These are phyloP conservation scores for Thera obeliscata DNA, from an alignment of 2,888 invertebrate species.

Conservation along the genomic window DNA sequence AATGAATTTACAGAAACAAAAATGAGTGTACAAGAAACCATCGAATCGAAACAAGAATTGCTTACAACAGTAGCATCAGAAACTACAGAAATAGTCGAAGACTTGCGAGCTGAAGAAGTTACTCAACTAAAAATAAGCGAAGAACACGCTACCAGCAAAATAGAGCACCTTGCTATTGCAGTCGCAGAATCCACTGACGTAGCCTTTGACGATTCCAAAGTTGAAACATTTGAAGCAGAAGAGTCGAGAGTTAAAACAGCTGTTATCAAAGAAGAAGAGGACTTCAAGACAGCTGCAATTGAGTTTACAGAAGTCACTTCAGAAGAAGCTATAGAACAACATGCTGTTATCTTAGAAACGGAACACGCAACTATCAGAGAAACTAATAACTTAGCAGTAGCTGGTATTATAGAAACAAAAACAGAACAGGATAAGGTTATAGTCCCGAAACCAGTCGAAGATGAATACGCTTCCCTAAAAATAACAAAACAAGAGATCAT, in stretches of 20 bases:
- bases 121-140: slow-evolving; percentile 30
- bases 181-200: slow-evolving; percentile 42
- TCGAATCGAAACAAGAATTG: slow-evolving; percentile 36
- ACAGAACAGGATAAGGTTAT: slow-evolving; percentile 34
- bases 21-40: slow-evolving; percentile 27
- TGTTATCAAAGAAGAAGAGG: slow-evolving; percentile 34
- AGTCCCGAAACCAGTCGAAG: slow-evolving; percentile 30
- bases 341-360: slow-evolving; percentile 23
- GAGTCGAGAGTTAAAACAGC: slow-evolving; percentile 34
- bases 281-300: slow-evolving; percentile 37
- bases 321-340: slow-evolving; percentile 38
- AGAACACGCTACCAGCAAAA: slow-evolving; percentile 33
- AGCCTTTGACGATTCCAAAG: slow-evolving; percentile 37
- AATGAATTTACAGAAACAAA: slow-evolving; percentile 43
- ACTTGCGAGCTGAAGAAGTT: slow-evolving; percentile 43
- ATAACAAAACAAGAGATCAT: slow-evolving; percentile 36
- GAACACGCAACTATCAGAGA: slow-evolving; percentile 32
- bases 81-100: slow-evolving; percentile 45
- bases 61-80: slow-evolving; percentile 43
- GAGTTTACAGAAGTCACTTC: slow-evolving; percentile 31
- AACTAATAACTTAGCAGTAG: slow-evolving; percentile 33
- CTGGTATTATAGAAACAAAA: slow-evolving; percentile 39
- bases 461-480: slow-evolving; percentile 38
- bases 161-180: slow-evolving; percentile 42
- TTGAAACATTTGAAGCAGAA: slow-evolving; percentile 35